These are phyloP conservation scores for Linepithema humile DNA, from an alignment of 1,140 invertebrate genomes.

Conservation along the genomic window DNA sequence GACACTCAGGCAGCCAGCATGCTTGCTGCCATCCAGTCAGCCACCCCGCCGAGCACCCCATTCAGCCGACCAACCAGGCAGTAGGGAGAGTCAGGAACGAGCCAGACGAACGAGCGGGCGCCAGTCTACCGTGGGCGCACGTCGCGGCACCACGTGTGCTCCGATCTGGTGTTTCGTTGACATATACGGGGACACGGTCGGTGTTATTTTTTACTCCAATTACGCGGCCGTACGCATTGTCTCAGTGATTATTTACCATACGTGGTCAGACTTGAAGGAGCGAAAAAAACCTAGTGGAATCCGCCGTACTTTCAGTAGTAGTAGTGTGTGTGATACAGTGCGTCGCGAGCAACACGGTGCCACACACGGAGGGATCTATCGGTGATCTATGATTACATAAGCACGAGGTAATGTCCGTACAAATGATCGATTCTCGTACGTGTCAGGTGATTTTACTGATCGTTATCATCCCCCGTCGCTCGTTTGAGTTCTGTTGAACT, in stretches of 20 bases:
- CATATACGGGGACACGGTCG: neutral
- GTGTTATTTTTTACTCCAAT: neutral
- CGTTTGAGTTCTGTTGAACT: neutral
- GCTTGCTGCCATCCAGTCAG: conserved; percentile 60
- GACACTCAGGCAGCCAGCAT: conserved; percentile 20
- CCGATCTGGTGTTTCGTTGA: neutral
- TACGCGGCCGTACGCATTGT: neutral
- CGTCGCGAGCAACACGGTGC: conserved; percentile 20
- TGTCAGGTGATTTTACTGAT: conserved; percentile 8
- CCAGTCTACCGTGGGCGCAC: conserved; percentile 81
- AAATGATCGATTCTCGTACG: neutral
- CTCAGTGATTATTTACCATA: conserved; percentile 42
- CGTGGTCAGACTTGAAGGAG: neutral
- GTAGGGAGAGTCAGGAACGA: conserved; percentile 81
- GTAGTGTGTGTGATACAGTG: conserved; percentile 46
- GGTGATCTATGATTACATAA: conserved; percentile 30
- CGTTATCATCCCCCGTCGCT: neutral
- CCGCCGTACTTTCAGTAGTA: neutral
- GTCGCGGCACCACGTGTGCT: conserved; percentile 75
- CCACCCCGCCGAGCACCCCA: conserved; percentile 58
- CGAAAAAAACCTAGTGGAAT: too few relatives aligned
- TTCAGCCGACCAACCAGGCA: conserved; percentile 68
- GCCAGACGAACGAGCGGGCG: conserved; percentile 78
- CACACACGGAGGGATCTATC: conserved; percentile 29
- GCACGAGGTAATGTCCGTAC: conserved; percentile 25